A percentile compares a stretch with the other conserved stretches of the same genome.
Conservation (phyloP, 2,797 vertebrate species). For the Pseudopleuronectes americanus region DNA sequence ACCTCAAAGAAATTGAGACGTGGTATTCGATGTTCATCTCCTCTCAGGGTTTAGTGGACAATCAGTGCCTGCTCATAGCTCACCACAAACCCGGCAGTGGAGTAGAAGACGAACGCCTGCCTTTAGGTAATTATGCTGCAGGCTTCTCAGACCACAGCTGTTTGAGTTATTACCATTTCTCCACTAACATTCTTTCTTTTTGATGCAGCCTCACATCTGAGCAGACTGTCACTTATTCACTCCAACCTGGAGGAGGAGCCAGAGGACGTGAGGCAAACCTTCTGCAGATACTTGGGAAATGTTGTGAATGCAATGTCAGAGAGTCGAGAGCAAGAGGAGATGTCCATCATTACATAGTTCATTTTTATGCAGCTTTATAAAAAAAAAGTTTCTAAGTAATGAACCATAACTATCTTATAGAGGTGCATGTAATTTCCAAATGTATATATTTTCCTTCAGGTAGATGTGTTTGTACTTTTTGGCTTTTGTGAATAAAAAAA, state of each 20-base stretch:
- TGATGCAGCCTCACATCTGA: constrained; percentile 86
- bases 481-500: constrained; percentile 38
- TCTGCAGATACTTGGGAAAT: constrained; percentile 88
- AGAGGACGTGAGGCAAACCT: constrained; percentile 89
- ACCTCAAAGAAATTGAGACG: constrained; percentile 91
- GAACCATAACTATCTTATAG: too few relatives aligned
- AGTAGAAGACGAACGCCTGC: constrained; percentile 74
- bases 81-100: constrained; percentile 93
- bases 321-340: constrained; percentile 93
- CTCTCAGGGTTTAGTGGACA: constrained; percentile 88
- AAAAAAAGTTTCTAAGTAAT: too few relatives aligned
- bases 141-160: background rate
- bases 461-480: background rate
- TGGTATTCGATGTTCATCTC: constrained; percentile 93
- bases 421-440: background rate
- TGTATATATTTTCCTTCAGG: background rate
- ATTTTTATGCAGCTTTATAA: background rate
- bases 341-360: constrained; percentile 91
- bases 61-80: constrained; percentile 92
- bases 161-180: background rate
- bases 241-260: constrained; percentile 96
- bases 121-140: constrained; percentile 83
- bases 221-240: constrained; percentile 88
- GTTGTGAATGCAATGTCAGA: constrained; percentile 90
- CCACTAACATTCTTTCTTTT: constrained; percentile 31